These are phyloP conservation scores for Acanthiza pusilla DNA, from an alignment of 2,797 vertebrate species.

Conservation along the genomic window DNA sequence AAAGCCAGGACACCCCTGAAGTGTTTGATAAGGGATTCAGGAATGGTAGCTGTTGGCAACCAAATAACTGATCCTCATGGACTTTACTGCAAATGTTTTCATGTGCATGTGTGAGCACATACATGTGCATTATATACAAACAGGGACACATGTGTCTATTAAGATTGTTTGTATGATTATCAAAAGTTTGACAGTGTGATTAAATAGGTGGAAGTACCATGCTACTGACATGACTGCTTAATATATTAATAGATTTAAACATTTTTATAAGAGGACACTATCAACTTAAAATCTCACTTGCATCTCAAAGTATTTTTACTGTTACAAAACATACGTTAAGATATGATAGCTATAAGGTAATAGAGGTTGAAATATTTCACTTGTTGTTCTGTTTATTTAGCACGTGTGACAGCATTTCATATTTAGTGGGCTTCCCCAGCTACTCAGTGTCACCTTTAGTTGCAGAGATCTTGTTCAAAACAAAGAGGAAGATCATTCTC, in stretches of 20 bases:
- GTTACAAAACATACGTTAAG: neutral
- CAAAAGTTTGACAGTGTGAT: neutral
- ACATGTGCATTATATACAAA: accelerated
- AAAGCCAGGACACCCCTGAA: neutral
- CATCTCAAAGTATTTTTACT: neutral
- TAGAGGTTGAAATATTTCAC: neutral
- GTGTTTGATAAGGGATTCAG: neutral
- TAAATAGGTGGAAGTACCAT: neutral
- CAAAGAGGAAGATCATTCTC: neutral
- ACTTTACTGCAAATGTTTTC: neutral
- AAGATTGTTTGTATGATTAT: neutral
- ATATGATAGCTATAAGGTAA: neutral
- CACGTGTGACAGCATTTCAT: neutral
- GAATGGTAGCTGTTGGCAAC: neutral
- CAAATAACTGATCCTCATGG: neutral
- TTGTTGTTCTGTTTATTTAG: neutral
- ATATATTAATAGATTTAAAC: neutral
- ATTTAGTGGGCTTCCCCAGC: neutral
- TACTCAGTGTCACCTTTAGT: neutral
- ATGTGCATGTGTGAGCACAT: neutral
- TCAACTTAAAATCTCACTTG: neutral
- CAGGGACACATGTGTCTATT: accelerated
- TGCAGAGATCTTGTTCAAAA: neutral
- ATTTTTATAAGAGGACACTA: neutral
- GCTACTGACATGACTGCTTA: neutral